phyloP scores from a whole-genome alignment of 2,113 vertebrate species.

The Pogonocichla stellata region DNA sequence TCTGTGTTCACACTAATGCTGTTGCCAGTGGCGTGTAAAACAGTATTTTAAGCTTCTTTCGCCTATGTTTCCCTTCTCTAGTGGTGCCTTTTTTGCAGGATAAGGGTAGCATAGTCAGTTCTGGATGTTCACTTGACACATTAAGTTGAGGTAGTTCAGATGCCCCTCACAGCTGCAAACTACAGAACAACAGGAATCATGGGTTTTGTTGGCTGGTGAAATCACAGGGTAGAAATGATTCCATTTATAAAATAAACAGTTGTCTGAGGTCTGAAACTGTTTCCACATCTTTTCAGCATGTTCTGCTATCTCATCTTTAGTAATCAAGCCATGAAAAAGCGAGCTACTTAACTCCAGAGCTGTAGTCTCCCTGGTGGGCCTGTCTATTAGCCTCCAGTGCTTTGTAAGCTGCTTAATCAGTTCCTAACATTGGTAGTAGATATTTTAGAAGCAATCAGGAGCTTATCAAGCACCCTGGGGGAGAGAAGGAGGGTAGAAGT shows the following conservation, averaged over 20 bases:
- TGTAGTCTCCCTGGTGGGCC: conserved; percentile 57
- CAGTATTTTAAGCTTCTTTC: neutral
- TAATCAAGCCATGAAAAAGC: conserved; percentile 59
- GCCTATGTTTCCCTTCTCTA: neutral
- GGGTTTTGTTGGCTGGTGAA: conserved; percentile 36
- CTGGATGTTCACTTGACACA: neutral
- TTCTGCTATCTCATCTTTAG: conserved; percentile 55
- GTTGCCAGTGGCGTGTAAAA: neutral
- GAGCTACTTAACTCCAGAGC: conserved; percentile 61
- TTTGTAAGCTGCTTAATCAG: conserved; percentile 74
- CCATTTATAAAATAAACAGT: conserved; percentile 14
- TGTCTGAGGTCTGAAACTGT: conserved; percentile 7
- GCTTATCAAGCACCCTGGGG: conserved; percentile 61
- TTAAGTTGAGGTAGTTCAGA: neutral
- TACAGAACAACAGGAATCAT: neutral
- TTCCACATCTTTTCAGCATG: conserved; percentile 44
- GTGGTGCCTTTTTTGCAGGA: neutral
- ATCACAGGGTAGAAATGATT: conserved; percentile 26
- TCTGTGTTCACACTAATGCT: neutral
- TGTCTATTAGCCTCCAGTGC: conserved; percentile 58
- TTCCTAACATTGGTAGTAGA: conserved; percentile 63
- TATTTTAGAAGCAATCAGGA: conserved; percentile 64
- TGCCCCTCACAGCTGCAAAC: neutral
- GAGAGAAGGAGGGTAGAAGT: neutral
- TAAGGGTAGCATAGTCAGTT: neutral